Evolutionary conservation across 2,113 vertebrate genomes (phyloP), one percentile per base, ranked within the genome.

Genomic region (Entelurus aequoreus): DNA sequence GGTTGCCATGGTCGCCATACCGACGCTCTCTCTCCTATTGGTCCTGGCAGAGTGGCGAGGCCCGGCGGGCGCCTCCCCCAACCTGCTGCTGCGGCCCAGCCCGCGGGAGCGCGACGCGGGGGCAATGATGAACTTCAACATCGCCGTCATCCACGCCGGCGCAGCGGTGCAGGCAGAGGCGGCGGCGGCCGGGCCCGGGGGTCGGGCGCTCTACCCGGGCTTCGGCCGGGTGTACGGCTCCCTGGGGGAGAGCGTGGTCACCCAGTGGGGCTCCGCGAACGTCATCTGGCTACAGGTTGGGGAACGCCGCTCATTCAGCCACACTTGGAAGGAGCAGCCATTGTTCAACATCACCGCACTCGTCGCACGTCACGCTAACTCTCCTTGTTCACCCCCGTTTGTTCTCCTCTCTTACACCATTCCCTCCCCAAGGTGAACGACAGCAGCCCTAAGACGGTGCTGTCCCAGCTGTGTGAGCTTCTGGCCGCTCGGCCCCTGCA

Each of bases 381-480:
- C 50, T 44, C 21, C 38, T 42, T 59, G 28, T 60, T 60, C 53
- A 21, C 36, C 15, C 19, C 10, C 28, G 42, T 42, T 28, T 66
- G 49, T 68, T 10, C 28, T 19, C 42, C 37, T 9, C 35, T 49
- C 53, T 75, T n/a, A 54, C 51, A 59, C 13, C 63, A 50, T 52
- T 74, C 62, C 16, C 15, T 56, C 60, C 63, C n/a, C 47, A 88
- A 94, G 84, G 89, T 98, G 74, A 97, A 98, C 65, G 94, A 94
- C 88, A 96, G 94, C 74, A 93, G 95, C 88, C 95, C 95, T 16
- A 94, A 94, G 71, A 95, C 93, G 63, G 90, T 97, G 44, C 93
- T 98, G 80, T 93, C 94, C 72, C 93, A 94, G 63, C 93, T 97
- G 75, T 98, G 95, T 84, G 94, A 95, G 80, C 90, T 96, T 58